These are phyloP conservation scores for Crioceris asparagi DNA, from an alignment of 2,888 invertebrate genomes.

Conservation along the genomic window DNA sequence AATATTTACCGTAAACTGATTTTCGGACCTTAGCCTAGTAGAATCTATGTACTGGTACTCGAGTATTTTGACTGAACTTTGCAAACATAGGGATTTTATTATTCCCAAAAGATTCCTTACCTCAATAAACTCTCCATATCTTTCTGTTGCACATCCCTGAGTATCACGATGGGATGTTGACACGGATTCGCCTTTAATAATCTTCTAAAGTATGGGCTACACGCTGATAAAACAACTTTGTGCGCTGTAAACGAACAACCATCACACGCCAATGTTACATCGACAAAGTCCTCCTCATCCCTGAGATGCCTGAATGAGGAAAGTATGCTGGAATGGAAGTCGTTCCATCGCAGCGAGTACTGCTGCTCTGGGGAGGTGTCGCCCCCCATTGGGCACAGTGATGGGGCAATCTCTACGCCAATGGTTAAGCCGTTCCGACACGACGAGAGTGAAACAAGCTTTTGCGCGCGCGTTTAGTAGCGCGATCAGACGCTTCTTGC, in stretches of 20 bases:
- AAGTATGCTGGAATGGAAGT: constrained; percentile 85
- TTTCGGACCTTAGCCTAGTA: too few species aligned
- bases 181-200: constrained; percentile 83
- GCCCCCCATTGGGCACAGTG: constrained; percentile 48
- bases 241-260: constrained; percentile 82
- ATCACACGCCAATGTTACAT: constrained; percentile 87
- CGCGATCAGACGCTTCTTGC: constrained; percentile 10
- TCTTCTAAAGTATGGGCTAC: constrained; percentile 85
- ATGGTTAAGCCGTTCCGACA: constrained; percentile 33
- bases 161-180: constrained; percentile 81
- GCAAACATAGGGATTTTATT: too few species aligned
- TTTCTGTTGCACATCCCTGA: constrained; percentile 74
- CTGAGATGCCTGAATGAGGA: constrained; percentile 80
- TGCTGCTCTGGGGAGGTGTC: constrained; percentile 62
- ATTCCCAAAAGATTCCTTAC: too few species aligned
- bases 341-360: constrained; percentile 90
- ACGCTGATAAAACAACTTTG: constrained; percentile 82
- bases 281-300: constrained; percentile 87
- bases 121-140: constrained; percentile 79
- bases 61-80: too few species aligned
- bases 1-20: neutral
- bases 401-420: constrained; percentile 40
- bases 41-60: too few species aligned
- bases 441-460: constrained; percentile 8
- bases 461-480: constrained; percentile 6